Evolutionary conservation across 2,888 invertebrate species (phyloP).

Genomic region (Stenodema calcarata): DNA sequence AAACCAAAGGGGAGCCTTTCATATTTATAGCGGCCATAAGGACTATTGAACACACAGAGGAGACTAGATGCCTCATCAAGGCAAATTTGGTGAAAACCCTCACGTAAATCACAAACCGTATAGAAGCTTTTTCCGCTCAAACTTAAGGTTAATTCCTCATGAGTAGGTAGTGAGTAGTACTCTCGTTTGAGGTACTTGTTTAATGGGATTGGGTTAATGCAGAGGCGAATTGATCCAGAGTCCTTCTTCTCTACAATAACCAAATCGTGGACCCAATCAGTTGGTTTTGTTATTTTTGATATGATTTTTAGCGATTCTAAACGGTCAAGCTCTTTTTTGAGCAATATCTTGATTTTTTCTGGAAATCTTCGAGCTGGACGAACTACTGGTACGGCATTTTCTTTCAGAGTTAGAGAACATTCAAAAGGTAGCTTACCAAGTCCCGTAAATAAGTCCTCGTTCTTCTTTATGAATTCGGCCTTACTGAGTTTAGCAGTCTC

Average conservation of each 20-base stretch:
- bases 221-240: background rate
- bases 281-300: no score
- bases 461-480: no score
- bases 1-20: conserved; percentile 49
- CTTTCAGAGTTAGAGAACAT: no score
- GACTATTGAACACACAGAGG: conserved; percentile 43
- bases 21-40: conserved; percentile 47
- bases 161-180: no score
- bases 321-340: background rate
- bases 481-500: background rate
- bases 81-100: conserved; percentile 18
- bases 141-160: no score
- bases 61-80: conserved; percentile 40
- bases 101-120: conserved; percentile 42
- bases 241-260: background rate
- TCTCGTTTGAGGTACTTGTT: no score
- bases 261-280: no score
- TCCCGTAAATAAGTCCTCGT: background rate
- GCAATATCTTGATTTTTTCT: no score
- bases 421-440: background rate
- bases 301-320: background rate
- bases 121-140: conserved; percentile 26
- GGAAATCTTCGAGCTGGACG: no score
- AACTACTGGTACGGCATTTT: no score
- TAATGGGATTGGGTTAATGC: conserved; percentile 6